These are phyloP conservation scores for Pterostichus madidus DNA, from an alignment of 2,888 invertebrate genomes.

Conservation along the genomic window DNA sequence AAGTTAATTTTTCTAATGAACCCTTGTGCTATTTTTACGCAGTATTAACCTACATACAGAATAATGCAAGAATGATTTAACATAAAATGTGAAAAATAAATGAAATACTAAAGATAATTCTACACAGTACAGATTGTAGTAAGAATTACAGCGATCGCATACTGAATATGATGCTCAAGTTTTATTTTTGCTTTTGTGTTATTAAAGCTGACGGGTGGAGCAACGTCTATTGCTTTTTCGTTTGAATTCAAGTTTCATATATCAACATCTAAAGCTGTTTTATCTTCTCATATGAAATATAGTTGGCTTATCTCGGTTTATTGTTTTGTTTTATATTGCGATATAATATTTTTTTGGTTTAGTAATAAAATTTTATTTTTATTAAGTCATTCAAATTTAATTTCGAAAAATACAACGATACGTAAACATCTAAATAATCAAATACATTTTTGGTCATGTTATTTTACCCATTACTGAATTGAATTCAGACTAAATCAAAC, in stretches of 20 bases:
- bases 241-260: constrained; percentile 1
- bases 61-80: too few species aligned
- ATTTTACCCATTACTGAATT: too few species aligned
- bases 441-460: too few species aligned
- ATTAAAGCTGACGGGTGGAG: constrained; percentile 28
- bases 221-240: constrained; percentile 9
- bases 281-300: constrained; percentile 23
- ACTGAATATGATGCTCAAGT: background rate
- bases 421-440: too few species aligned
- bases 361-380: too few species aligned
- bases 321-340: constrained; percentile 6
- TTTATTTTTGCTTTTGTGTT: constrained; percentile 28
- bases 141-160: background rate
- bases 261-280: constrained; percentile 25
- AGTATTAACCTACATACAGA: too few species aligned
- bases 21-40: background rate
- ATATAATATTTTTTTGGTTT: too few species aligned
- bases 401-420: too few species aligned
- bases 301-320: constrained; percentile 2
- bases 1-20: constrained; percentile 22
- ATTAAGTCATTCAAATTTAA: too few species aligned
- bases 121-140: background rate
- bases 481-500: too few species aligned
- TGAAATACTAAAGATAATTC: too few species aligned
- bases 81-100: too few species aligned